A percentile compares a stretch with the other conserved stretches of the same genome.
These are phyloP conservation scores for Otolemur crassicaudatus DNA, from an alignment of 2,797 vertebrate species.

Conservation along the genomic window DNA sequence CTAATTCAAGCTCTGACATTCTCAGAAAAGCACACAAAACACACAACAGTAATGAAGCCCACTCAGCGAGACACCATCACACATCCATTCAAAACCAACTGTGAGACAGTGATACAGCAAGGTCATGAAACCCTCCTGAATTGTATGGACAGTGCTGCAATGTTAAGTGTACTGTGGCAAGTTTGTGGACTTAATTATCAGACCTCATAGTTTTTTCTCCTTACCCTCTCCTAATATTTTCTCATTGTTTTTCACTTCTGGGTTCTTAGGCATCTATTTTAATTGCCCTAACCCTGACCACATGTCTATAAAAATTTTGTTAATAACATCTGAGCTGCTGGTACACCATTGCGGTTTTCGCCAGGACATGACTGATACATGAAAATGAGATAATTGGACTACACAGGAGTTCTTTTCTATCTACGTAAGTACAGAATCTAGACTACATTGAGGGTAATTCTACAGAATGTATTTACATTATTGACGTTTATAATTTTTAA, in stretches of 20 bases:
- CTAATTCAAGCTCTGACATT: too few relatives aligned
- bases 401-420: background rate
- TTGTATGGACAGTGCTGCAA: too few relatives aligned
- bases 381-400: background rate
- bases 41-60: too few relatives aligned
- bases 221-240: background rate
- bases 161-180: too few relatives aligned
- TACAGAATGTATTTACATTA: background rate
- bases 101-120: too few relatives aligned
- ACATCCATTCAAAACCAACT: too few relatives aligned
- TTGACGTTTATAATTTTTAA: background rate
- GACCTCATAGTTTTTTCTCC: background rate
- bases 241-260: background rate
- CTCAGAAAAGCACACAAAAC: too few relatives aligned
- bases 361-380: background rate
- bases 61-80: too few relatives aligned
- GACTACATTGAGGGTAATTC: background rate
- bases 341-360: background rate
- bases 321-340: background rate
- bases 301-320: background rate
- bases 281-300: background rate
- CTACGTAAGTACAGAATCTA: background rate
- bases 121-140: too few relatives aligned
- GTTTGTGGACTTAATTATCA: too few relatives aligned
- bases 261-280: background rate